Conservation (phyloP, 2,888 invertebrate genomes). For the Ceraclea dissimilis region DNA sequence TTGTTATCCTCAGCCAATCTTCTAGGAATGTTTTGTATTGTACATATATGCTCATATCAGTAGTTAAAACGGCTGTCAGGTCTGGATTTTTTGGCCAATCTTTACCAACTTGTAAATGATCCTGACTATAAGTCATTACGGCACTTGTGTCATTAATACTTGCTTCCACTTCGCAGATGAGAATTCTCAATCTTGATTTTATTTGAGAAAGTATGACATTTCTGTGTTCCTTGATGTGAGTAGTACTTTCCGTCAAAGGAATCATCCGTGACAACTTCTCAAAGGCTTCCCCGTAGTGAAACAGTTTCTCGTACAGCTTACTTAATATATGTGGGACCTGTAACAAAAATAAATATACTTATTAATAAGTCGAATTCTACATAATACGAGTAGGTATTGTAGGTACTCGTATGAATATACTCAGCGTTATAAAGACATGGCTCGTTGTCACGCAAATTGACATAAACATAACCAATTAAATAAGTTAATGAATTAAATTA, state of each 20-base stretch:
- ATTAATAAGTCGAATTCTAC: no score
- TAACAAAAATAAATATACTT: conserved; percentile 35
- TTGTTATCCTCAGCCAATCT: conserved; percentile 50
- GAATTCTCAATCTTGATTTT: conserved; percentile 36
- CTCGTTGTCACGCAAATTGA: background rate
- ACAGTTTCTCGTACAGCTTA: conserved; percentile 48
- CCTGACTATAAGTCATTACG: background rate
- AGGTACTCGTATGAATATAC: no score
- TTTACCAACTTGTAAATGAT: conserved; percentile 30
- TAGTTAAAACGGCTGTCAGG: conserved; percentile 47
- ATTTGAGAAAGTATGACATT: conserved; percentile 39
- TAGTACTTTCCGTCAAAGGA: conserved; percentile 36
- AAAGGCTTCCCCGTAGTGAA: conserved; percentile 44
- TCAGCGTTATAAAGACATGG: no score
- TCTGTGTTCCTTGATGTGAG: conserved; percentile 40
- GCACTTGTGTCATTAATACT: conserved; percentile 40
- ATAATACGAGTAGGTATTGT: no score
- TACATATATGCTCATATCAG: conserved; percentile 54
- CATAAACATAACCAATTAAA: background rate
- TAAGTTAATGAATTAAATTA: background rate
- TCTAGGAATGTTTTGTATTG: conserved; percentile 51
- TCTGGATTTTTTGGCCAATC: conserved; percentile 43
- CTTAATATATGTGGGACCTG: conserved; percentile 52
- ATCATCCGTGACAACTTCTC: conserved; percentile 35
- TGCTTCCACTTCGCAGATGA: conserved; percentile 53